These are phyloP conservation scores for Isurus oxyrinchus DNA, from an alignment of 2,113 vertebrate genomes.

Conservation along the genomic window DNA sequence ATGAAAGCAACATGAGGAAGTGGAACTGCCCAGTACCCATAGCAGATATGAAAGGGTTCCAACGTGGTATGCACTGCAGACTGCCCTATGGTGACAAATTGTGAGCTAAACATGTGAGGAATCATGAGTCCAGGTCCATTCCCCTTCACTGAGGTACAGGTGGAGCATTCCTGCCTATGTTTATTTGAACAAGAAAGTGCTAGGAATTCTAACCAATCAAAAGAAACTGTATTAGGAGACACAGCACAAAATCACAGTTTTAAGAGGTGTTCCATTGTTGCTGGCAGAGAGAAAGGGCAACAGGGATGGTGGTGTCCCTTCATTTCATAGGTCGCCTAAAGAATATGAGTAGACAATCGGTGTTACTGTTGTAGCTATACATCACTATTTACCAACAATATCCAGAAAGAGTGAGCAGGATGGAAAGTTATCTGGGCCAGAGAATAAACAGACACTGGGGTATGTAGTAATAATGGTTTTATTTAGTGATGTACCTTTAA, in stretches of 20 bases:
- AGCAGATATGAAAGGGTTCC: background rate
- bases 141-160: background rate
- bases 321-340: too few relatives aligned
- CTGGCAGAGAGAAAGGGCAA: background rate
- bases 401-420: background rate
- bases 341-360: background rate
- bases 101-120: background rate
- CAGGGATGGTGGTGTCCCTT: background rate
- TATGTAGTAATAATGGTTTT: too few relatives aligned
- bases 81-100: background rate
- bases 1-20: background rate
- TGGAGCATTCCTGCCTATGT: background rate
- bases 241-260: background rate
- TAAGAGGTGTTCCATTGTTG: background rate
- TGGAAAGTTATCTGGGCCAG: background rate
- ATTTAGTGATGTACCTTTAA: too few relatives aligned
- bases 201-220: background rate
- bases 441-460: background rate
- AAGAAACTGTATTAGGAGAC: background rate
- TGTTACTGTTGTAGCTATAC: background rate
- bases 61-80: background rate
- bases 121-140: background rate
- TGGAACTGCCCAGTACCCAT: background rate
- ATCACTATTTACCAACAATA: background rate
- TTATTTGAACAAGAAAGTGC: background rate